Conservation (phyloP, 2,113 vertebrate genomes). For the Paradoxurus hermaphroditus region DNA sequence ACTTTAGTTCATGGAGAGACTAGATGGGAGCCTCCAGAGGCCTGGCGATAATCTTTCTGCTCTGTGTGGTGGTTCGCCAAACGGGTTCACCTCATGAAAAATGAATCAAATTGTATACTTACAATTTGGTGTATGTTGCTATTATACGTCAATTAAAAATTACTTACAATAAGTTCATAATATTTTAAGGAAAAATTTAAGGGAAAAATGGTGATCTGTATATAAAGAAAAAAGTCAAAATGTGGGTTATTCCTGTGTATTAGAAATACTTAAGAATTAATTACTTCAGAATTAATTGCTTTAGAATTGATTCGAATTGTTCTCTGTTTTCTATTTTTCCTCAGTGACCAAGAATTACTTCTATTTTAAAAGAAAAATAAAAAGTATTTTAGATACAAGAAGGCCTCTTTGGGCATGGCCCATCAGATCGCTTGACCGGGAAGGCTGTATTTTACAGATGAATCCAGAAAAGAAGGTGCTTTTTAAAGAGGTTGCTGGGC, state of each 20-base stretch:
- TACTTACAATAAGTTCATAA: background rate
- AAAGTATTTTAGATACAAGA: background rate
- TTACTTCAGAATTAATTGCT: background rate
- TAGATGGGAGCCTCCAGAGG: background rate
- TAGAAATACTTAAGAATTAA: background rate
- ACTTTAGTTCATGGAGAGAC: background rate
- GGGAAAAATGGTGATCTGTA: background rate
- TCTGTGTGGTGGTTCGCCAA: background rate
- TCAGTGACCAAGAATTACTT: background rate
- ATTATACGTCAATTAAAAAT: background rate
- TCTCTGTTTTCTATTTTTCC: background rate
- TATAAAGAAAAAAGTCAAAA: background rate
- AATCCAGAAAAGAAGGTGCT: background rate
- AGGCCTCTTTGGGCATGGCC: background rate
- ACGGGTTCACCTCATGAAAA: background rate
- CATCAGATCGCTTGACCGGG: background rate
- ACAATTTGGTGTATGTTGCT: background rate
- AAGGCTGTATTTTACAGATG: background rate
- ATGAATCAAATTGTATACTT: background rate
- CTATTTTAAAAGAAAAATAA: slow-evolving; percentile 14
- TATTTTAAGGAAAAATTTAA: background rate
- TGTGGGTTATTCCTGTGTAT: background rate
- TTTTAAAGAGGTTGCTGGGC: background rate
- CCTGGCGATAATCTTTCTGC: background rate
- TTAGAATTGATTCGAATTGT: background rate